Evolutionary conservation across 2,888 invertebrate genomes (phyloP).

Genomic region (Aspidiotus destructor): DNA sequence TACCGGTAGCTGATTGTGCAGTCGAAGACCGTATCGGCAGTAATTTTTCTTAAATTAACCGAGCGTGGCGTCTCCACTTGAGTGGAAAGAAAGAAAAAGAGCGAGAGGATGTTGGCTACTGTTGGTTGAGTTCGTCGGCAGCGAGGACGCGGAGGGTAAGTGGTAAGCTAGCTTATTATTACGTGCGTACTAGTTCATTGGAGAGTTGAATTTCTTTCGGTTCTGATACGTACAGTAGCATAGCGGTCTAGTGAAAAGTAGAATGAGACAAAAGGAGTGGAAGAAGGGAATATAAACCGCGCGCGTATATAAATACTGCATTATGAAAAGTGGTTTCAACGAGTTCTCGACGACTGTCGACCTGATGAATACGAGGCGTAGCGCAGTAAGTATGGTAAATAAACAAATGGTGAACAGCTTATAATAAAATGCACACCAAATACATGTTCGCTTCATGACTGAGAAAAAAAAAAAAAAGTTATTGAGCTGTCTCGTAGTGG

Average conservation of each 20-base stretch:
- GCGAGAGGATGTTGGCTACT: background rate
- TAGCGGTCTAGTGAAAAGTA: too few relatives aligned
- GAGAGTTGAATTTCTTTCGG: too few relatives aligned
- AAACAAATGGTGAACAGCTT: background rate
- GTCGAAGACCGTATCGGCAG: slow-evolving; percentile 7
- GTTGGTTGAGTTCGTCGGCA: too few relatives aligned
- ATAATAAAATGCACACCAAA: too few relatives aligned
- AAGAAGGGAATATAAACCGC: background rate
- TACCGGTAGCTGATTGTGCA: slow-evolving; percentile 15
- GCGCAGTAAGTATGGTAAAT: slow-evolving; percentile 6
- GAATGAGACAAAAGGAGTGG: background rate
- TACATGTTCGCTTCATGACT: too few relatives aligned
- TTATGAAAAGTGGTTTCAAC: slow-evolving; percentile 3
- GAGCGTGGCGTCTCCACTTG: background rate
- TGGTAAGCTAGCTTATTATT: too few relatives aligned
- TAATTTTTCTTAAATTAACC: slow-evolving; percentile 16
- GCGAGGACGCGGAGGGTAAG: too few relatives aligned
- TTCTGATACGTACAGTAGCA: too few relatives aligned
- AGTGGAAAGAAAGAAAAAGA: background rate
- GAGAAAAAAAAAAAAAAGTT: too few relatives aligned
- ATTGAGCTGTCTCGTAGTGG: too few relatives aligned
- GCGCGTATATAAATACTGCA: background rate
- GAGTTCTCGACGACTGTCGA: background rate
- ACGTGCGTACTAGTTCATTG: too few relatives aligned
- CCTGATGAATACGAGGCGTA: slow-evolving; percentile 6